Base-by-base conservation (phyloP, 2,797 vertebrate genomes). In the Glossophaga mutica region DNA sequence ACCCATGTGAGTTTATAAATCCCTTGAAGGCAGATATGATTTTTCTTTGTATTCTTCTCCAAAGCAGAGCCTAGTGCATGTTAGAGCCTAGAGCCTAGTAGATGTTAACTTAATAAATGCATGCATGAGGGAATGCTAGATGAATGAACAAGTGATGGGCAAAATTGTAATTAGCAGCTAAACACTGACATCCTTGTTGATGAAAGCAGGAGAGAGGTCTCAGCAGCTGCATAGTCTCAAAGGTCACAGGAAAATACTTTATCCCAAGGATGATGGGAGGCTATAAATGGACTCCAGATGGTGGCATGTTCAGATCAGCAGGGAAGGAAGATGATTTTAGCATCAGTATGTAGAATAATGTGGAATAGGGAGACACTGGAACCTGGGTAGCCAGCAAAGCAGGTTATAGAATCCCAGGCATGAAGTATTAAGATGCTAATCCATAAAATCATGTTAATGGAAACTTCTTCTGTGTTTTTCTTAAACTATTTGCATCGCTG, bases 241-340 rank as follows among this genome's bases (percentile, higher is more conserved):
- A 94, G 74, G 81, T 86, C 82, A 22, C 50, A 59, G 91, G 37
- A 94, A 93, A 96, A 67, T 90, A 48, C 77, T 79, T 90, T 87
- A 84, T 89, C 88, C 92, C 92, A 71, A 95, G 96, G 85, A 78
- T 88, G 82, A 70, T 42, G 50, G 62, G 74, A 96, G 48, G 85
- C 94, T 97, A 95, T 97, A 97, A 97, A 97, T 92, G 96, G 97
- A 96, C 94, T 96, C 96, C 97, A 97, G 96, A 97, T 97, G 96
- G 97, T 96, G 77, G 94, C 50, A n/a, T 96, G 95, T 92, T 96
- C 92, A 52, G 87, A 96, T 97, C 90, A 94, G 90, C 95, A 86
- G 73, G 86, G 73, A 91, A 91, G n/a, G n/a, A 91, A 94, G 92
- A 95, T 95, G 95, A 94, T 96, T 97, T 97, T 96, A 97, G 96